Conservation (phyloP, 2,797 vertebrate species). For the Megaceryle alcyon region DNA sequence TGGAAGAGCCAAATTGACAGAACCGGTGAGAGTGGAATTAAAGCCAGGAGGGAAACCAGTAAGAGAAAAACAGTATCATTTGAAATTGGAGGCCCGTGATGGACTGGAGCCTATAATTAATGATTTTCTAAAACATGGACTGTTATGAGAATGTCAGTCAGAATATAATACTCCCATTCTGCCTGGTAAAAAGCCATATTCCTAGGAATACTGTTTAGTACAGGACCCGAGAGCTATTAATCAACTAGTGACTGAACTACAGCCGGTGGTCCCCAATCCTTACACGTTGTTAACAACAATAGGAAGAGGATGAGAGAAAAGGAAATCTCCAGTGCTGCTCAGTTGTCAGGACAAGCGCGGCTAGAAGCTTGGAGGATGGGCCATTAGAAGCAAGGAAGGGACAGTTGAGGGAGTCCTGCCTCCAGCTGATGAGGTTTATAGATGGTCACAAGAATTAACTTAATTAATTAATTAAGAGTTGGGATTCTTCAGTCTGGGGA, state of each 20-base stretch:
- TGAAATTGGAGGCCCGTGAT: no score
- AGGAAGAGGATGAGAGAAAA: background rate
- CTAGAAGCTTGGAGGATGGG: background rate
- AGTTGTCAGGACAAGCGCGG: background rate
- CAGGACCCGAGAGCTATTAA: background rate
- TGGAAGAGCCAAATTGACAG: no score
- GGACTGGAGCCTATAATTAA: no score
- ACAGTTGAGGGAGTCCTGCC: background rate
- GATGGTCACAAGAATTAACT: background rate
- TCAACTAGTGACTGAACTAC: background rate
- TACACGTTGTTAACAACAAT: background rate
- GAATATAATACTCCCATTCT: background rate
- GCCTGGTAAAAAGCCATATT: background rate
- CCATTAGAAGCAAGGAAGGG: background rate
- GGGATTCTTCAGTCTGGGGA: no score
- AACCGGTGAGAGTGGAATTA: no score
- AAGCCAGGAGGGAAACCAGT: no score
- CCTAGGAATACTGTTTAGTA: background rate
- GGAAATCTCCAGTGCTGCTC: accelerated
- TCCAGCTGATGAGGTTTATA: background rate
- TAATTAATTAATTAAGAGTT: no score
- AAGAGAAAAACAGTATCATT: no score
- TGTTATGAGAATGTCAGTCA: no score
- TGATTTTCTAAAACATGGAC: no score
- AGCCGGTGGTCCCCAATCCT: background rate